phyloP scores from a whole-genome alignment of 2,113 vertebrate genomes.

The Crypturellus undulatus region DNA sequence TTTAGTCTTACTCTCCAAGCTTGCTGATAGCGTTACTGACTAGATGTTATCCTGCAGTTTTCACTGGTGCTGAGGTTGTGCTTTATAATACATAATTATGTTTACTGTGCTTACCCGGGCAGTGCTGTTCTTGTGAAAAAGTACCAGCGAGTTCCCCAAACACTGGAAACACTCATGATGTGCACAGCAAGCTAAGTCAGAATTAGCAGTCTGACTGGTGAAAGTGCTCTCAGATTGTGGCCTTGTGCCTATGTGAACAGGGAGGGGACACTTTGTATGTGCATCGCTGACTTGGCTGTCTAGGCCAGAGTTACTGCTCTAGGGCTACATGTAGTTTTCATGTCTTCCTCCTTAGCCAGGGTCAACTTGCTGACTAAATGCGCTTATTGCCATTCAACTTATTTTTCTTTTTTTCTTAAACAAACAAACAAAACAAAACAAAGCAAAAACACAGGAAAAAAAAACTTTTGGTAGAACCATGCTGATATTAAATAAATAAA shows the following conservation, averaged over 20 bases:
- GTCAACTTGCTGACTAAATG: neutral
- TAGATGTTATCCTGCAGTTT: neutral
- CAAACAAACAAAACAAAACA: too few species aligned
- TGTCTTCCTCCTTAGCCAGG: neutral
- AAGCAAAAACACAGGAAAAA: too few species aligned
- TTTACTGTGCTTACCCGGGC: neutral
- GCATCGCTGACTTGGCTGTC: neutral
- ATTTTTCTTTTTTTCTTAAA: neutral
- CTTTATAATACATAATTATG: neutral
- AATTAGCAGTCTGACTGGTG: neutral
- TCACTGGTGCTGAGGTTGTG: neutral
- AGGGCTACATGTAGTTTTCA: neutral
- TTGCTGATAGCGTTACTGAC: neutral
- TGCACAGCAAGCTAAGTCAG: neutral
- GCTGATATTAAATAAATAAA: neutral
- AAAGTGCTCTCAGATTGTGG: neutral
- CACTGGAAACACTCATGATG: fast-evolving
- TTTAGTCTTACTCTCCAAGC: neutral
- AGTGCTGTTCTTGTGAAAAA: neutral
- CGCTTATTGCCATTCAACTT: neutral
- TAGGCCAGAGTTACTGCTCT: neutral
- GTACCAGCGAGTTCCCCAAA: too few species aligned
- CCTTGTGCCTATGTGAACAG: neutral
- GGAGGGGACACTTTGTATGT: fast-evolving
- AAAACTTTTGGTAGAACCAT: neutral